These are phyloP conservation scores for Neolamprologus caudopunctatus DNA, from an alignment of 2,113 vertebrate species.

Conservation along the genomic window DNA sequence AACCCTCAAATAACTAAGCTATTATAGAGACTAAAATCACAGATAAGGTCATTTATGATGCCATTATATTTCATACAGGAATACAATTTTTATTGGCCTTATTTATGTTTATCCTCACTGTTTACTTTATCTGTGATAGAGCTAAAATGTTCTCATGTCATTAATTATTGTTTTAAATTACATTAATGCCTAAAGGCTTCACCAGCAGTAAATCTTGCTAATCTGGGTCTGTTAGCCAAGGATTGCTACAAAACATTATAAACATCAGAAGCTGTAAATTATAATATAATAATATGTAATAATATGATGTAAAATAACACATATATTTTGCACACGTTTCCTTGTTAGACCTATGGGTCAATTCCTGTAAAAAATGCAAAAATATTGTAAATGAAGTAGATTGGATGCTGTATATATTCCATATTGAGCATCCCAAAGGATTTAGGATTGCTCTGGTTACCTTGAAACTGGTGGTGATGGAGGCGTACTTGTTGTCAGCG, in stretches of 20 bases:
- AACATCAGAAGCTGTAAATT: not conserved
- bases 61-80: not conserved
- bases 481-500: slow-evolving; percentile 93
- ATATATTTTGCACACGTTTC: not conserved
- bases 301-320: not conserved
- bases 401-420: not conserved
- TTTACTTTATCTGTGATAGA: not conserved
- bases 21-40: not conserved
- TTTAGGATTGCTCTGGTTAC: slow-evolving; percentile 55
- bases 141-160: not conserved
- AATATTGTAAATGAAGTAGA: not conserved
- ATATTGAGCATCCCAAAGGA: not conserved
- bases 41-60: not conserved
- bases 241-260: not conserved
- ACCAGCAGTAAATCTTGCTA: not conserved
- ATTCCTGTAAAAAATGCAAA: not conserved
- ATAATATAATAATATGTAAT: not conserved
- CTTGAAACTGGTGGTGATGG: slow-evolving; percentile 98
- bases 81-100: not conserved
- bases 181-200: not conserved
- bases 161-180: not conserved
- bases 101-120: not conserved
- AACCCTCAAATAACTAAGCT: not conserved
- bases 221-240: not conserved
- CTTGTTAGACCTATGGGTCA: not conserved